Evolutionary conservation across 2,888 invertebrate genomes (phyloP).

Genomic region (Oasisia sp.): DNA sequence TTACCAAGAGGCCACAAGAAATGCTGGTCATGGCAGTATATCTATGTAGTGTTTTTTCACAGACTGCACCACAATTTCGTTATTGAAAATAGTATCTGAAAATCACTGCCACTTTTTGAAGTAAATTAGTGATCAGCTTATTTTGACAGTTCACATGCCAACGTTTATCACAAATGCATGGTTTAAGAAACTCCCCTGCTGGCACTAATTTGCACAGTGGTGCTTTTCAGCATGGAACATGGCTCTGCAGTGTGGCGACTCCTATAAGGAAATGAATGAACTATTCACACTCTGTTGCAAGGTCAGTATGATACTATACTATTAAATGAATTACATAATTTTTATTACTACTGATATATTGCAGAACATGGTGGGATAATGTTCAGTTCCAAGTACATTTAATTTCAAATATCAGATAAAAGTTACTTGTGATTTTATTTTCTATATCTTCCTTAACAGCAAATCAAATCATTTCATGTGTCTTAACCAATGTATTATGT

Average conservation of each 20-base stretch:
- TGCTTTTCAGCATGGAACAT: conserved; percentile 58
- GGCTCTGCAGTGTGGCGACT: conserved; percentile 55
- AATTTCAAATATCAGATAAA: not conserved
- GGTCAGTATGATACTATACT: conserved; percentile 40
- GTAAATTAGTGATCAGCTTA: too few relatives aligned
- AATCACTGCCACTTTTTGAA: too few relatives aligned
- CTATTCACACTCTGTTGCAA: conserved; percentile 55
- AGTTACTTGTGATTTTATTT: not conserved
- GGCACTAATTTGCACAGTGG: not conserved
- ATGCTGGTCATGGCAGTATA: too few relatives aligned
- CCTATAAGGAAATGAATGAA: conserved; percentile 50
- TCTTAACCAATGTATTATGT: conserved; percentile 14
- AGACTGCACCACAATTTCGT: too few relatives aligned
- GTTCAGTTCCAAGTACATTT: not conserved
- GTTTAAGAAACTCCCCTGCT: not conserved
- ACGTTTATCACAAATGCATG: not conserved
- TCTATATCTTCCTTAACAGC: not conserved
- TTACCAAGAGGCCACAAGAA: too few relatives aligned
- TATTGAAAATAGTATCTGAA: too few relatives aligned
- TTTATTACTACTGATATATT: not conserved
- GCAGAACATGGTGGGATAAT: not conserved
- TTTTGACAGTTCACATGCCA: not conserved
- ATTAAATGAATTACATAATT: not conserved
- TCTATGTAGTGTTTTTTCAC: not conserved
- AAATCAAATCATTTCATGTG: conserved; percentile 14